A percentile compares a stretch with the other conserved stretches of the same genome.
Conservation (phyloP, 1,140 invertebrate species). For the Brachionus plicatilis region DNA sequence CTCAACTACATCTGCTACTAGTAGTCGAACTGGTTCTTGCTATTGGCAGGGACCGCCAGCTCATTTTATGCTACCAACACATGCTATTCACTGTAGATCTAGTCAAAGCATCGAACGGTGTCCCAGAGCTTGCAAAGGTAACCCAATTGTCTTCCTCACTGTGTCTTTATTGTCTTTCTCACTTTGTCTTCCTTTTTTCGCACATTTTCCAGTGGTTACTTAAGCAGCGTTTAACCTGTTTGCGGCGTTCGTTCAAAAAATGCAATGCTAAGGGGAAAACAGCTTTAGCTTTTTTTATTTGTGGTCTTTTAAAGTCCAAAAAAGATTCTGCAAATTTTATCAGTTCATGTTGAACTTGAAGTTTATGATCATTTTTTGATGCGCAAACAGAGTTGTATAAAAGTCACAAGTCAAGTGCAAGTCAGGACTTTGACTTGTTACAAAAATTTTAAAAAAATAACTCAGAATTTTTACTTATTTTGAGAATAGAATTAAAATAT, state of each 20-base stretch:
- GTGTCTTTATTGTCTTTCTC: background rate
- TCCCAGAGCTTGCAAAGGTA: constrained; percentile 39
- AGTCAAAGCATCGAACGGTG: constrained; percentile 40
- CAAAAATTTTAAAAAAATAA: too few relatives aligned
- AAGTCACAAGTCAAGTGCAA: too few relatives aligned
- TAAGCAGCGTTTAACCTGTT: constrained; percentile 6
- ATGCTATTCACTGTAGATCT: constrained; percentile 39
- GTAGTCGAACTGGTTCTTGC: background rate
- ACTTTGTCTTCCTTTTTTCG: background rate
- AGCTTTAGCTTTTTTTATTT: background rate
- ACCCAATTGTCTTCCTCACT: background rate
- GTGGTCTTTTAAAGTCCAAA: background rate
- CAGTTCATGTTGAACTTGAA: too few relatives aligned
- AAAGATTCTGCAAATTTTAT: too few relatives aligned
- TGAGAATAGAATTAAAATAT: too few relatives aligned
- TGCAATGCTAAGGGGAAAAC: too few relatives aligned
- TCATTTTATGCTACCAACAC: constrained; percentile 40
- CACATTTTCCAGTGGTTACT: background rate
- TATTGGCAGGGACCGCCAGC: constrained; percentile 37
- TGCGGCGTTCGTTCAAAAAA: too few relatives aligned
- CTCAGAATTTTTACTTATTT: too few relatives aligned
- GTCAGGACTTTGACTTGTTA: too few relatives aligned
- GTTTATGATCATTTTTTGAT: too few relatives aligned
- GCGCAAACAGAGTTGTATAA: too few relatives aligned
- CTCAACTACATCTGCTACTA: constrained; percentile 3